Conservation (phyloP, 2,888 invertebrate species). For the Plagodis dolabraria region DNA sequence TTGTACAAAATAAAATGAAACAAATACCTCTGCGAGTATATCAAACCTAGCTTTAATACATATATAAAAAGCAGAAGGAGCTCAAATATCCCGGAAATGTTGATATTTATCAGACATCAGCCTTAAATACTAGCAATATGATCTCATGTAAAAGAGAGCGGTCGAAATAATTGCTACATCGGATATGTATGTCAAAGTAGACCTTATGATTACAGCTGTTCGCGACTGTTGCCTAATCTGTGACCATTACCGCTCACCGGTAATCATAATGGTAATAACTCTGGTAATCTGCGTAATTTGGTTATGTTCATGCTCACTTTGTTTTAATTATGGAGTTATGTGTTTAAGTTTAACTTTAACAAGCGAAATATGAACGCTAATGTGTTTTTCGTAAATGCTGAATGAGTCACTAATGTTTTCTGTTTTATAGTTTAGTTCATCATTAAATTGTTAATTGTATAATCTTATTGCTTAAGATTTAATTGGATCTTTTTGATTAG, state of each 20-base stretch:
- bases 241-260: conserved; percentile 3
- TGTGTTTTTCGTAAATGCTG: conserved; percentile 7
- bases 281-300: conserved; percentile 12
- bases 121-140: too few relatives aligned
- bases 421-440: not conserved
- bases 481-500: too few relatives aligned
- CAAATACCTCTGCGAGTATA: too few relatives aligned
- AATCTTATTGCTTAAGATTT: too few relatives aligned
- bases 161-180: conserved; percentile 16
- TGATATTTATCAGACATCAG: too few relatives aligned
- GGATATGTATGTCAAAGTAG: conserved; percentile 18
- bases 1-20: too few relatives aligned
- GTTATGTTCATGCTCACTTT: conserved; percentile 10
- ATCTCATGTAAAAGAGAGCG: conserved; percentile 18
- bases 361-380: conserved; percentile 9
- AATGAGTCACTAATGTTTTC: conserved; percentile 1
- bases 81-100: too few relatives aligned
- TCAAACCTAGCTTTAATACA: too few relatives aligned
- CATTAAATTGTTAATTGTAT: too few relatives aligned
- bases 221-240: not conserved
- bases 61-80: too few relatives aligned
- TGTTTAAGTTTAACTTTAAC: conserved; percentile 15
- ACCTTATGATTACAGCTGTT: conserved; percentile 1
- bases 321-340: conserved; percentile 13
- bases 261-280: conserved; percentile 9